Percentiles rank a stretch among this genome's conserved stretches.
Evolutionary conservation across 2,888 invertebrate species (phyloP).

Genomic region (Lycaena phlaeas): DNA sequence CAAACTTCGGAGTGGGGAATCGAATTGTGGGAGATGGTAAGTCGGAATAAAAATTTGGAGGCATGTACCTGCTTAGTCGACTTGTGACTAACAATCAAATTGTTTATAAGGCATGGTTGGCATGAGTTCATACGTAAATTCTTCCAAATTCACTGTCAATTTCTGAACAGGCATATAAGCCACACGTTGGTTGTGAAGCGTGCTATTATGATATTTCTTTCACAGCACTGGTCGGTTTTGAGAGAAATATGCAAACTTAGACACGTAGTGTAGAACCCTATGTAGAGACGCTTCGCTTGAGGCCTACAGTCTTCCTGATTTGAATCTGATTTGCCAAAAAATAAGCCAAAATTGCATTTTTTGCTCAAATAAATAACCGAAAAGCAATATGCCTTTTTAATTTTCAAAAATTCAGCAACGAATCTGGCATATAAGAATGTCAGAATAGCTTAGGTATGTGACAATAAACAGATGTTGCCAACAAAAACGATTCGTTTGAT

Average conservation of each 20-base stretch:
- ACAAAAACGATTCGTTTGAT: constrained; percentile 40
- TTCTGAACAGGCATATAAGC: constrained; percentile 49
- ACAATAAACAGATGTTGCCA: constrained; percentile 64
- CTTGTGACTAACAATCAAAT: constrained; percentile 34
- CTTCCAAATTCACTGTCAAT: constrained; percentile 62
- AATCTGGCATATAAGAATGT: constrained; percentile 15
- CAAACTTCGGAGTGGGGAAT: constrained; percentile 29
- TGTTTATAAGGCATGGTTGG: constrained; percentile 45
- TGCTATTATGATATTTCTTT: constrained; percentile 55
- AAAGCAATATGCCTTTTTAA: constrained; percentile 14
- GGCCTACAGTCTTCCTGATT: constrained; percentile 57
- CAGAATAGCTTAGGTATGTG: constrained; percentile 55
- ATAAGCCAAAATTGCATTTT: constrained; percentile 47
- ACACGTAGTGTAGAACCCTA: constrained; percentile 58
- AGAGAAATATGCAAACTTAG: constrained; percentile 50
- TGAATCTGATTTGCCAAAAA: constrained; percentile 49
- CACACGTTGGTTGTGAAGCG: constrained; percentile 70
- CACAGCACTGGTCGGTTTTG: constrained; percentile 26
- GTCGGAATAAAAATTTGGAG: constrained; percentile 27
- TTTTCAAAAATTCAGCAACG: background rate
- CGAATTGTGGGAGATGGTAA: constrained; percentile 31
- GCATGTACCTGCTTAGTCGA: constrained; percentile 33
- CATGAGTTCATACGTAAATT: constrained; percentile 58
- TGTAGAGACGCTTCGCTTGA: constrained; percentile 63
- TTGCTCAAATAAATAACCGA: constrained; percentile 39